Evolutionary conservation across 2,888 invertebrate species (phyloP).

Genomic region (Acleris literana): DNA sequence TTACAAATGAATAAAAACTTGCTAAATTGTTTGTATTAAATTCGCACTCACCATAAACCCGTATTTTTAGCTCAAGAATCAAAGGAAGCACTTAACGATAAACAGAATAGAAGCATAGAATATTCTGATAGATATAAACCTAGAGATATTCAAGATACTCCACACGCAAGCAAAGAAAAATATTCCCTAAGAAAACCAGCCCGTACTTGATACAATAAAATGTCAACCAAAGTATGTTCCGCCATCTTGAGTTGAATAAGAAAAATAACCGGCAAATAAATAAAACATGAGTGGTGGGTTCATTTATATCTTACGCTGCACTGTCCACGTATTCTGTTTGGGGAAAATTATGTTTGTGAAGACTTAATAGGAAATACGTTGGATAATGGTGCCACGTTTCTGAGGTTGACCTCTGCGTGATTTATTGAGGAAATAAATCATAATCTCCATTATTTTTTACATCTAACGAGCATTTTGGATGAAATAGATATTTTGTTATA

Average conservation of each 20-base stretch:
- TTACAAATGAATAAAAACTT: too few species aligned
- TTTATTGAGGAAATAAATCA: slow-evolving; percentile 29
- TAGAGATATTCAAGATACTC: slow-evolving; percentile 11
- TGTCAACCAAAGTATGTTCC: slow-evolving; percentile 33
- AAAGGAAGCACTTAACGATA: too few species aligned
- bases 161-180: slow-evolving; percentile 26
- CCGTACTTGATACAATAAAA: slow-evolving; percentile 30
- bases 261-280: slow-evolving; percentile 37
- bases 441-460: slow-evolving; percentile 1
- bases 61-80: too few species aligned
- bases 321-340: slow-evolving; percentile 19
- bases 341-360: slow-evolving; percentile 22
- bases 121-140: slow-evolving; percentile 6
- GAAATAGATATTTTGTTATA: too few species aligned
- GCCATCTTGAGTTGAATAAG: slow-evolving; percentile 34
- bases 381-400: slow-evolving; percentile 21
- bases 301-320: slow-evolving; percentile 35
- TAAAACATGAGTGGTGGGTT: slow-evolving; percentile 35
- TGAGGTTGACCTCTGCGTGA: slow-evolving; percentile 11
- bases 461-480: too few species aligned
- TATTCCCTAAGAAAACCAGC: slow-evolving; percentile 27
- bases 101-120: not conserved
- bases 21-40: too few species aligned
- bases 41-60: too few species aligned
- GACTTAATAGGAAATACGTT: slow-evolving; percentile 29